Base-by-base conservation (phyloP, 2,113 vertebrate genomes). In the Colossoma macropomum region DNA sequence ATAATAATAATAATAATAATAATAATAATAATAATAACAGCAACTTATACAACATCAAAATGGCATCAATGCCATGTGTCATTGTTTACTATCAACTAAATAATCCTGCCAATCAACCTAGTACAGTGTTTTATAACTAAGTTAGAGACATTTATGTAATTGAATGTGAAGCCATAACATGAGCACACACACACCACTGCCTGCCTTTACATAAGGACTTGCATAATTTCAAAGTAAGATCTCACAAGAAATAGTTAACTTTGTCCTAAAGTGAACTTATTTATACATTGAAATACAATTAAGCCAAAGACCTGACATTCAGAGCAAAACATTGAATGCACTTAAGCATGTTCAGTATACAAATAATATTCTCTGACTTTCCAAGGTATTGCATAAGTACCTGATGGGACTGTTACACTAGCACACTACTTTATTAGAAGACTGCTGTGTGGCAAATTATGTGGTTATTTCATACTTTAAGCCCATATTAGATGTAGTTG, bases 101-200 rank as follows among this genome's bases (percentile, higher is more conserved):
- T 27, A 62, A n/a, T 62, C 59, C n/a, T 48, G 19, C 17, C 52
- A 76, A 56, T 50, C 70, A 45, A 27, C 48, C 56, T 27, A 32
- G 28, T 34, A 68, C 34, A 17, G 16, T 27, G 72, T 85, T 88
- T 85, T 86, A 78, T 81, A 86, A 86, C 79, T 41, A 34, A 38
- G 79, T 76, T 83, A 68, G 8, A 56, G 54, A 15, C 75, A 69
- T 86, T 86, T 86, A 86, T 83, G 62, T 75, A 82, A 84, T 54
- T 85, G 54, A 80, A 80, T 75, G 75, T 28, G 68, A 19, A 77
- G 7, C 63, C 15, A 73, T 62, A 77, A 27, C 52, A 15, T 34
- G 16, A 34, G 16, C 27, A 32, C 65, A 68, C 63, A 73, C 38
- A 65, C 19, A 0, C 30, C 7, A 48, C 62, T 48, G 27, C 63